Percentiles rank a stretch among this genome's conserved stretches.
Evolutionary conservation across 2,888 invertebrate genomes (phyloP).

Genomic region (Bugula neritina): DNA sequence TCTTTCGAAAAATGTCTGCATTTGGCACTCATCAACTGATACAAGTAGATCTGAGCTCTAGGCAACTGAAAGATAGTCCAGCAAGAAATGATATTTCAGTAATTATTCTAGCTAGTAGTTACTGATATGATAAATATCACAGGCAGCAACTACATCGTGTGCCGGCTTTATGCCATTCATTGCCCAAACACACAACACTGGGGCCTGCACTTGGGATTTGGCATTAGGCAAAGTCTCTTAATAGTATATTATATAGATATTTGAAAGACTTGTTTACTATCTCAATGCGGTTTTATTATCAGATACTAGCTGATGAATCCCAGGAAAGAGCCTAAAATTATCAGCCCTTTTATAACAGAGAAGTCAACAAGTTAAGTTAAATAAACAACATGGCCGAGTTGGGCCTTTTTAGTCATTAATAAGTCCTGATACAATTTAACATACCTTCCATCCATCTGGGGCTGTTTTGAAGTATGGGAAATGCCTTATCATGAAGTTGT

Average conservation of each 20-base stretch:
- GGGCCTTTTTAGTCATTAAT: too few relatives aligned
- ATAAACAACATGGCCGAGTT: too few relatives aligned
- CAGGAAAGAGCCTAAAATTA: conserved; percentile 17
- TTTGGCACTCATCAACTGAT: too few relatives aligned
- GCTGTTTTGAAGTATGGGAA: conserved; percentile 98
- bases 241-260: neutral
- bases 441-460: conserved; percentile 90
- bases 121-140: too few relatives aligned
- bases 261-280: neutral
- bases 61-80: too few relatives aligned
- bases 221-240: neutral
- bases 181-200: neutral
- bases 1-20: too few relatives aligned
- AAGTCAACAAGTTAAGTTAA: too few relatives aligned
- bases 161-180: neutral
- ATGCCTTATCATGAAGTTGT: conserved; percentile 98
- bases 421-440: too few relatives aligned
- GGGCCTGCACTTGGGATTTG: conserved; percentile 1
- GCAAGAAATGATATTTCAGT: too few relatives aligned
- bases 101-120: too few relatives aligned
- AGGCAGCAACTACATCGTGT: neutral
- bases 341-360: conserved; percentile 4
- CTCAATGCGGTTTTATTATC: conserved; percentile 23
- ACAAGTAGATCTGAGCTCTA: too few relatives aligned
- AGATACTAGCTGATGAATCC: conserved; percentile 20